A percentile compares a stretch with the other conserved stretches of the same genome.
Conservation (phyloP, 2,113 vertebrate species). For the Aramus guarauna region DNA sequence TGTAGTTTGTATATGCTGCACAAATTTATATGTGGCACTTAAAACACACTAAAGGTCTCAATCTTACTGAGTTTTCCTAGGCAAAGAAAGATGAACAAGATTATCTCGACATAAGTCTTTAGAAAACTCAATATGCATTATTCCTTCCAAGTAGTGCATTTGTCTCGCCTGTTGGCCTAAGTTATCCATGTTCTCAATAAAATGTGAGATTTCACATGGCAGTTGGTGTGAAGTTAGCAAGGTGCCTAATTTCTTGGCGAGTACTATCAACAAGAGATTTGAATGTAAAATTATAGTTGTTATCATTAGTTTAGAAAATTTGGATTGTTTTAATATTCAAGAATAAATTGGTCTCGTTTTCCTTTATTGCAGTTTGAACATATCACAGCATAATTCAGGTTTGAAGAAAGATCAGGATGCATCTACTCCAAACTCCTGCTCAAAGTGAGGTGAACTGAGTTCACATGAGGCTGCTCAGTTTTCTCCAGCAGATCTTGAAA, state of each 20-base stretch:
- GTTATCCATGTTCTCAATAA: background rate
- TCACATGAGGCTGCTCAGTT: background rate
- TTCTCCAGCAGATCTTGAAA: background rate
- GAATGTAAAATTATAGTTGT: background rate
- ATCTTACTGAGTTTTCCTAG: background rate
- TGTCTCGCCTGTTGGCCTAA: background rate
- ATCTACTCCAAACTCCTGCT: background rate
- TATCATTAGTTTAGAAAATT: background rate
- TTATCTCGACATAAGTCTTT: background rate
- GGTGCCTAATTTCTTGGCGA: background rate
- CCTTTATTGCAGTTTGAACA: background rate
- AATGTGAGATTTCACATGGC: conserved; percentile 11
- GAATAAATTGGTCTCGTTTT: background rate
- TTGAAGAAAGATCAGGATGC: background rate
- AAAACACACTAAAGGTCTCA: background rate
- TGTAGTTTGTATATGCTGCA: background rate
- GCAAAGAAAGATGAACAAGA: background rate
- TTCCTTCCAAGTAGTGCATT: background rate
- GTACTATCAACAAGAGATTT: background rate
- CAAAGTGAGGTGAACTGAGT: background rate
- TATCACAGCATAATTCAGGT: background rate
- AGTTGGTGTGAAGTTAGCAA: conserved; percentile 29
- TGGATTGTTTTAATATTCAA: background rate
- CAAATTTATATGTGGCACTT: background rate
- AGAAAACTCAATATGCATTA: background rate